Conservation (phyloP, 1,140 invertebrate species). For the Ips nitidus region DNA sequence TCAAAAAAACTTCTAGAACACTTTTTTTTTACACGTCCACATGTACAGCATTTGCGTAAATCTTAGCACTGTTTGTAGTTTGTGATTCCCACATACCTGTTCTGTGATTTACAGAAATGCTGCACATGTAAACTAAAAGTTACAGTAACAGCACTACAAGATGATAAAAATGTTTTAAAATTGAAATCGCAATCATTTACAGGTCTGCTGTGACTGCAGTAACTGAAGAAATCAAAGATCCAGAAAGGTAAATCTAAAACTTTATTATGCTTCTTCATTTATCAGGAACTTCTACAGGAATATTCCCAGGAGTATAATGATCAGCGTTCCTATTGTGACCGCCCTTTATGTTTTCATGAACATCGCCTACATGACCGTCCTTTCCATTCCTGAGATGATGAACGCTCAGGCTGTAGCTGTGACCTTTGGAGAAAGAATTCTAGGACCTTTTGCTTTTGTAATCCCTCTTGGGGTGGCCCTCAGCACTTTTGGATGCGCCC, state of each 20-base stretch:
- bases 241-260: slow-evolving; percentile 66
- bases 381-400: slow-evolving; percentile 78
- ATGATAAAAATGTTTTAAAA: not conserved
- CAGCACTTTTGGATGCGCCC: slow-evolving; percentile 73
- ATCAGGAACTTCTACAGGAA: slow-evolving; percentile 57
- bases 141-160: no score
- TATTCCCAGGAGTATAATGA: slow-evolving; percentile 82
- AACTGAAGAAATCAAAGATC: slow-evolving; percentile 90
- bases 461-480: slow-evolving; percentile 75
- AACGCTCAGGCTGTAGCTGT: slow-evolving; percentile 84
- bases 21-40: no score
- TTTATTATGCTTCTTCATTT: slow-evolving; percentile 9
- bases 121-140: no score
- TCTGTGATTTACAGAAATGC: no score
- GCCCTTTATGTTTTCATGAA: slow-evolving; percentile 89
- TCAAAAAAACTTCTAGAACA: not conserved
- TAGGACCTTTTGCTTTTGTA: slow-evolving; percentile 61
- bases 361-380: slow-evolving; percentile 87
- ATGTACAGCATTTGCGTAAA: no score
- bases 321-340: slow-evolving; percentile 86
- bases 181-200: slow-evolving; percentile 3
- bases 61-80: no score
- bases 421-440: slow-evolving; percentile 64
- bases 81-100: no score
- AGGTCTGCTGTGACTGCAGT: slow-evolving; percentile 84